Base-by-base conservation (phyloP, 2,888 invertebrate species). In the Steromphala cineraria region DNA sequence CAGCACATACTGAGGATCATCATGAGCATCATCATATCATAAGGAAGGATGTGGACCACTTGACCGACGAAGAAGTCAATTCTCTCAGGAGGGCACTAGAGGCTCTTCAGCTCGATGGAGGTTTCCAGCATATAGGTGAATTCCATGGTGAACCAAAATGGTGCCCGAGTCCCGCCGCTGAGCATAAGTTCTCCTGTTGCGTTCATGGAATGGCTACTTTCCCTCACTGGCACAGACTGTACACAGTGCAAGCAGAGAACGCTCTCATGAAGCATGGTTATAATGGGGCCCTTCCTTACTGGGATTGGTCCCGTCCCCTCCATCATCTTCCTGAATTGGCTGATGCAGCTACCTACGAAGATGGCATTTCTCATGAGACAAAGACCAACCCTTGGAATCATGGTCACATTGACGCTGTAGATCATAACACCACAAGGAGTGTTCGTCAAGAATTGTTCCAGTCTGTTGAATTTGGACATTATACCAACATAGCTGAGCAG, bases 171-270 rank as follows among this genome's bases (percentile, higher is more conserved):
- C 84, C 84, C 24, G 76, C 82, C 10, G 86, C 86, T 7, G 83
- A 80, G 15, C 67, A 80, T 10, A 86, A 86, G 79, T 79, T 84
- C 31, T 81, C 86, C 13, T 86, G 86, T 81, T 86, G 86, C 56
- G 75, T 81, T 1, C 86, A 86, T 76, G 86, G 86, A 0, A 83
- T 83, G 83, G 75, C 86, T 21, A 79, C 82, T 10, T 86, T 86
- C 80, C 84, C 84, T 2, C 86, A 86, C 53, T 86, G 86, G 86
- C 86, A 86, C 78, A 81, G 86, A 62, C 83, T 84, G 53, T 56
- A 76, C 15, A 79, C 79, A 13, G 75, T 82, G 8, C 80, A 84
- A 78, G 81, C 80, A 52, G 80, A 79, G 31, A 75, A 80, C 8
- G 83, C 62, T 52, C 78, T 80, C 0, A 24, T 80, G 56, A 62